Evolutionary conservation across 2,113 vertebrate genomes (phyloP).

Genomic region (Embiotoca jacksoni): DNA sequence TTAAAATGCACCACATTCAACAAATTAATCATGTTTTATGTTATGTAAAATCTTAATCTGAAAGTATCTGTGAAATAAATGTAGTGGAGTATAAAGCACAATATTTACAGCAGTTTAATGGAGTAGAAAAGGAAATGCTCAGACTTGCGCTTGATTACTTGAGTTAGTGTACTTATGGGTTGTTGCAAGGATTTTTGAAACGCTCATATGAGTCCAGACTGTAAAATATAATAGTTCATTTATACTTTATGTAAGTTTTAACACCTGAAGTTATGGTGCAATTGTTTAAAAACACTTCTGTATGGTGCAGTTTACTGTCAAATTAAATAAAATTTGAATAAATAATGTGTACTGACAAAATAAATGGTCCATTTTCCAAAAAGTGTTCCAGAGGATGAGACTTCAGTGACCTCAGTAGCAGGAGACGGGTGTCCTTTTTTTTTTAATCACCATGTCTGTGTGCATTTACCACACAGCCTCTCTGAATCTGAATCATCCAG

Average conservation of each 20-base stretch:
- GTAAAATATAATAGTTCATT: no score
- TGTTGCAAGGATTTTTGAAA: not conserved
- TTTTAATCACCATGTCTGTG: constrained; percentile 1
- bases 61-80: no score
- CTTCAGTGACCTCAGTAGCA: not conserved
- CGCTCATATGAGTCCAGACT: no score
- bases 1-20: not conserved
- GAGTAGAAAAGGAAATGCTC: no score
- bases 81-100: no score
- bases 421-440: constrained; percentile 5
- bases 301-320: no score
- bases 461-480: constrained; percentile 2
- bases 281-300: no score
- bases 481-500: constrained; percentile 38
- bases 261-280: no score
- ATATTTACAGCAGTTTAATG: no score
- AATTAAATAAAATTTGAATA: not conserved
- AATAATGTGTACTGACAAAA: not conserved
- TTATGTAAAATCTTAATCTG: no score
- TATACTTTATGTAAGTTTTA: no score
- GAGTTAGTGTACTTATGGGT: not conserved
- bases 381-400: not conserved
- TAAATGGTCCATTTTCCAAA: not conserved
- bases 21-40: not conserved
- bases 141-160: no score